Conservation (phyloP, 2,888 invertebrate genomes). For the Melanargia galathea region DNA sequence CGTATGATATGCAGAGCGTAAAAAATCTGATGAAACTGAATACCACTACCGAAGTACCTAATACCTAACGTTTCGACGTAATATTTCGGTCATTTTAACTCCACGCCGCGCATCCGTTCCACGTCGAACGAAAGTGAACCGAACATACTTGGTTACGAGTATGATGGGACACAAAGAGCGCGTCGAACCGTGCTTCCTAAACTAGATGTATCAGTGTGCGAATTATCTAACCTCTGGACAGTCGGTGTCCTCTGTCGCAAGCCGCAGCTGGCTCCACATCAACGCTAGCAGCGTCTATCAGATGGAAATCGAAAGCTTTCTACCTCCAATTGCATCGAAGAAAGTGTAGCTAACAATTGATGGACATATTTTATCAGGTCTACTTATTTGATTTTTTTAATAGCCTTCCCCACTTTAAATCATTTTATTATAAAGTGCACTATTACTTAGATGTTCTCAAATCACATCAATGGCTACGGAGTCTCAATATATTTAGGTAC, state of each 20-base stretch:
- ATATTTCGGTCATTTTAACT: constrained; percentile 35
- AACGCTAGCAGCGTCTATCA: constrained; percentile 24
- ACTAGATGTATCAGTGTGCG: constrained; percentile 48
- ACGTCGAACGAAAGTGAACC: constrained; percentile 72
- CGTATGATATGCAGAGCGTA: constrained; percentile 26
- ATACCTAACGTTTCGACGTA: constrained; percentile 31
- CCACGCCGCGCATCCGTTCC: constrained; percentile 51
- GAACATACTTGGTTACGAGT: constrained; percentile 52
- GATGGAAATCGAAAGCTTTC: constrained; percentile 48
- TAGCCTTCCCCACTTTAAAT: no score
- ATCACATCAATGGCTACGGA: no score
- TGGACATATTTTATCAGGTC: constrained; percentile 70
- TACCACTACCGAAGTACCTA: constrained; percentile 23
- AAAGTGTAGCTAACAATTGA: constrained; percentile 62
- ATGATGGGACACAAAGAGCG: constrained; percentile 61
- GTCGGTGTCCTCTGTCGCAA: constrained; percentile 37
- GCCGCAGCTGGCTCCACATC: constrained; percentile 32
- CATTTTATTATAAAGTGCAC: constrained; percentile 14
- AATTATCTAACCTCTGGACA: constrained; percentile 38
- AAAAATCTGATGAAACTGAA: constrained; percentile 37
- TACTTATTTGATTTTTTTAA: constrained; percentile 39
- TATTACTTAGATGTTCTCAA: neutral
- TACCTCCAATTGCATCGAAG: constrained; percentile 55
- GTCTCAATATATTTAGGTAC: no score
- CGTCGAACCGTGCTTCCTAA: constrained; percentile 73